Conservation (phyloP, 2,888 invertebrate genomes). For the Palloptera scutellata region DNA sequence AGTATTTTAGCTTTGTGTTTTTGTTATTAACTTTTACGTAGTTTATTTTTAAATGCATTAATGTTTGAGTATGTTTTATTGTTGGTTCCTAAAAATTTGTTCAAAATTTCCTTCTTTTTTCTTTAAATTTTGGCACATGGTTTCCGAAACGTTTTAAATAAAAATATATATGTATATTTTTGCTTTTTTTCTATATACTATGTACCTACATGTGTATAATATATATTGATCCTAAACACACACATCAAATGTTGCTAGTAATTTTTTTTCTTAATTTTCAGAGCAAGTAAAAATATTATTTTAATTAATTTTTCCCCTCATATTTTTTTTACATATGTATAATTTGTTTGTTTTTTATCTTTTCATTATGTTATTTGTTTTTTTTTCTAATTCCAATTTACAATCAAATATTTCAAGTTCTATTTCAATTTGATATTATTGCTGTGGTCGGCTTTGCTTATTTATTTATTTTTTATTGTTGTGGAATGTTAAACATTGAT, state of each 20-base stretch:
- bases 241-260: neutral
- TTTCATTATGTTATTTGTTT: conserved; percentile 20
- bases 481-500: no score
- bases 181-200: neutral
- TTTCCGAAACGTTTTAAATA: conserved; percentile 55
- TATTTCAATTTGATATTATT: conserved; percentile 20
- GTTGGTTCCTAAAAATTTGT: conserved; percentile 34
- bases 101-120: conserved; percentile 38
- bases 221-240: conserved; percentile 15
- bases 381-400: conserved; percentile 14
- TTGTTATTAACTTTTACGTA: neutral
- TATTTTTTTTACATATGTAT: conserved; percentile 25
- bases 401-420: conserved; percentile 24
- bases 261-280: neutral
- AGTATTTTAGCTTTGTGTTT: neutral
- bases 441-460: no score
- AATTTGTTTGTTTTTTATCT: conserved; percentile 35
- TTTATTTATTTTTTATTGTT: no score
- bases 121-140: conserved; percentile 55
- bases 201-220: conserved; percentile 27
- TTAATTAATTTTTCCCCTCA: neutral
- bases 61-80: conserved; percentile 25
- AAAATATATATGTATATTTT: conserved; percentile 9
- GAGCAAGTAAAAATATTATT: neutral
- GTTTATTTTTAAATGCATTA: conserved; percentile 35